A percentile compares a stretch with the other conserved stretches of the same genome.
These are phyloP conservation scores for Dicyrtoma fusca DNA, from an alignment of 2,888 invertebrate genomes.

Conservation along the genomic window DNA sequence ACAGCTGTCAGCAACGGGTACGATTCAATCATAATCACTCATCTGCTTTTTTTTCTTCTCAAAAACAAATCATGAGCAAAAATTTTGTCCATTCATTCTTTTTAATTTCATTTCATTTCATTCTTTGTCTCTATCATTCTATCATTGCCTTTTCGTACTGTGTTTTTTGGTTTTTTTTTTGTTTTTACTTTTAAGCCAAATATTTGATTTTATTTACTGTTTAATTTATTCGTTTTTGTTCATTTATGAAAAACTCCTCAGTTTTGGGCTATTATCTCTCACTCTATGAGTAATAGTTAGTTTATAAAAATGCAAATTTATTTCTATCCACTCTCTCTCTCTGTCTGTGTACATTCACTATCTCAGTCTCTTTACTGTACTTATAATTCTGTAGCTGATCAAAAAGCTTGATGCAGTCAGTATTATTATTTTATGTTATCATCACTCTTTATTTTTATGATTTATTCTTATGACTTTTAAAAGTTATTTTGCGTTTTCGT, in stretches of 20 bases:
- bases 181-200: too few relatives aligned
- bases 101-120: neutral
- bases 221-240: neutral
- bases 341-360: too few relatives aligned
- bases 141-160: too few relatives aligned
- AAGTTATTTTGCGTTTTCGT: too few relatives aligned
- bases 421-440: too few relatives aligned
- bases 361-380: neutral
- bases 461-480: too few relatives aligned
- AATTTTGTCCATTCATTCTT: neutral
- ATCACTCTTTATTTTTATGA: too few relatives aligned
- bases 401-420: neutral
- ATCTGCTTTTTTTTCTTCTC: neutral
- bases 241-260: neutral
- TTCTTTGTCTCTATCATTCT: neutral
- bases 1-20: slow-evolving; percentile 95
- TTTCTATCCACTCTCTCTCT: neutral
- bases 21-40: slow-evolving; percentile 58
- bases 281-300: too few relatives aligned
- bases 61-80: slow-evolving; percentile 7
- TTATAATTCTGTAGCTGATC: neutral
- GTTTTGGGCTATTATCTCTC: neutral
- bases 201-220: neutral
- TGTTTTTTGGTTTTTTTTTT: too few relatives aligned
- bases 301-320: too few relatives aligned